Percentiles rank a stretch among this genome's conserved stretches.
Conservation (phyloP, 2,888 invertebrate genomes). For the Epinotia demarniana region DNA sequence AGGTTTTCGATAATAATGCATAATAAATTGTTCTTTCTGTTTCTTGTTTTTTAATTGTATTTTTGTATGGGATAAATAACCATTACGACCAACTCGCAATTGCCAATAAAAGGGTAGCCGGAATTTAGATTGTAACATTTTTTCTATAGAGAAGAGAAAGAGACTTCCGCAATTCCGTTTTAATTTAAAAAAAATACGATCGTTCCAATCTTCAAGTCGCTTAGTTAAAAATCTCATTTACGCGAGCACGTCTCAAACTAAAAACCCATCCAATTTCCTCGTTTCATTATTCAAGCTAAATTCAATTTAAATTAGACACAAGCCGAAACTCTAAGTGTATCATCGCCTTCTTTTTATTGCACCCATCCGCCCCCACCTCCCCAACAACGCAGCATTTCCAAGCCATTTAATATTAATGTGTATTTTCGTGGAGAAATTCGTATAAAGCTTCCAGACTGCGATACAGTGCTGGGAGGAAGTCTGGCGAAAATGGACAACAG, state of each 20-base stretch:
- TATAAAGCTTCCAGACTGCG: constrained; percentile 80
- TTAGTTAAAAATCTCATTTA: constrained; percentile 45
- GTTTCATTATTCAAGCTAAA: constrained; percentile 46
- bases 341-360: constrained; percentile 79
- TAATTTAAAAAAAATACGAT: constrained; percentile 39
- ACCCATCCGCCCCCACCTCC: constrained; percentile 61
- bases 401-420: constrained; percentile 86
- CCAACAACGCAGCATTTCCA: constrained; percentile 83
- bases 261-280: constrained; percentile 45
- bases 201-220: constrained; percentile 33
- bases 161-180: constrained; percentile 17
- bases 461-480: constrained; percentile 74
- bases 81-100: neutral
- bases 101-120: neutral
- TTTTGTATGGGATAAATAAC: neutral
- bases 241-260: constrained; percentile 45
- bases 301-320: constrained; percentile 47
- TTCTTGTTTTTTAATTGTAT: no score
- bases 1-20: neutral
- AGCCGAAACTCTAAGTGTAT: constrained; percentile 55
- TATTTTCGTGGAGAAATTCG: constrained; percentile 85
- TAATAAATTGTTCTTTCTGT: no score
- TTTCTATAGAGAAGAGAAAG: neutral
- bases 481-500: constrained; percentile 71
- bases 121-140: constrained; percentile 2